Conservation (phyloP, 53 echinoderm and acorn worm species). For the Arbacia lixula region DNA sequence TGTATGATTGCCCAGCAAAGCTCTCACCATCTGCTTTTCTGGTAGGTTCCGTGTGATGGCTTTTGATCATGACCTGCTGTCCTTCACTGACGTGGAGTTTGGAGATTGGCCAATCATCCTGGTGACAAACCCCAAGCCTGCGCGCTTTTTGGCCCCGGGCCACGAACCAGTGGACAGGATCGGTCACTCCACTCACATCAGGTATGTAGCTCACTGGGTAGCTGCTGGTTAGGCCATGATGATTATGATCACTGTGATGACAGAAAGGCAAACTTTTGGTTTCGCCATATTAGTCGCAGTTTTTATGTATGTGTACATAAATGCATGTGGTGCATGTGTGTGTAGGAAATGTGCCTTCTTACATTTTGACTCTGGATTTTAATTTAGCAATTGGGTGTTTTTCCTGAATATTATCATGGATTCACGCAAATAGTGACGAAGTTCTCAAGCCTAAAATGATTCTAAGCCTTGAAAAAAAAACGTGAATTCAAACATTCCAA, state of each 20-base stretch:
- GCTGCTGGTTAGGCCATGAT: too few species aligned
- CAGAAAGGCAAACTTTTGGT: too few species aligned
- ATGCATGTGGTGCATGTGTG: too few species aligned
- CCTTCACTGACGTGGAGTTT: slow-evolving; percentile 89
- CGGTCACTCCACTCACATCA: slow-evolving; percentile 86
- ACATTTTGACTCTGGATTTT: neutral
- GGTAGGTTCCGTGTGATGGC: slow-evolving; percentile 93
- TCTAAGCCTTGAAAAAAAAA: too few species aligned
- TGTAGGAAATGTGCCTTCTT: too few species aligned
- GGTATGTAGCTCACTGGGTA: slow-evolving; percentile 59
- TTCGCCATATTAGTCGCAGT: neutral
- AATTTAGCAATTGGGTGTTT: neutral
- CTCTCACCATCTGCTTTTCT: too few species aligned
- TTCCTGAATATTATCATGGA: too few species aligned
- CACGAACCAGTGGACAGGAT: slow-evolving; percentile 91
- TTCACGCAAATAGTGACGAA: too few species aligned
- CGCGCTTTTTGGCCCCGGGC: slow-evolving; percentile 78
- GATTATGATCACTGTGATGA: too few species aligned
- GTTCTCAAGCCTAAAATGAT: too few species aligned
- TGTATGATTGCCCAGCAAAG: too few species aligned
- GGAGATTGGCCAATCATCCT: slow-evolving; percentile 92
- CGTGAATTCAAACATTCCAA: too few species aligned
- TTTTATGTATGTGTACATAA: neutral
- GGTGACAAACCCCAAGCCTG: slow-evolving; percentile 95
- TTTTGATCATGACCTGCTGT: slow-evolving; percentile 92